Evolutionary conservation across 2,888 invertebrate species (phyloP), one percentile per base, ranked within the genome.

Genomic region (Diadegma fenestrale): DNA sequence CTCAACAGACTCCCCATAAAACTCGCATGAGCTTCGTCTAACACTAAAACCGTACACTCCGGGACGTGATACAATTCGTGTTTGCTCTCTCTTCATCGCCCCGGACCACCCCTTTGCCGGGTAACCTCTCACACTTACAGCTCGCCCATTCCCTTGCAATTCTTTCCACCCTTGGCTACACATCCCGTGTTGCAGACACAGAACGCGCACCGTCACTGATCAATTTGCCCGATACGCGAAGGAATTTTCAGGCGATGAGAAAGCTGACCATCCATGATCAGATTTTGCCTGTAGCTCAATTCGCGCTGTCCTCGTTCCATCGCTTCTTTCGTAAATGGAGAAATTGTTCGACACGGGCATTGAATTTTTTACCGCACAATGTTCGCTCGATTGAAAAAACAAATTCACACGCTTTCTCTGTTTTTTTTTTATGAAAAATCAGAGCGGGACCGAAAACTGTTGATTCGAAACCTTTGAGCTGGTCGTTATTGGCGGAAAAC

Each of bases 21-120:
- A 51, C 17, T 41, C 37, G n/a, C 63, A 58, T 63, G 45, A 19
- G 37, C 8, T 54, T 30, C 48, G 30, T 63, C n/a, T 17, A 75
- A 33, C 69, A 63, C 51, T 63, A 63, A 51, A 80, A 75, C 30
- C 71, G 41, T 48, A 30, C 68, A 54, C 61, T 30, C 37, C 75
- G 63, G 77, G 84, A 87, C 84, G 85, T 86, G 87, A 87, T 88
- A 85, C 86, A 84, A 87, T 88, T 88, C 86, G 80, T 89, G 88
- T 90, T 90, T 89, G 88, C 88, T 87, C 82, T 84, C 75, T 58
- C 76, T 19, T 71, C 8, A 22, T n/a, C 54, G 22, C 54, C n/a
- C 64, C 19, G 22, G 1, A 69, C 68, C 69, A 45, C 63, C 64
- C 4, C 8, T 75, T 72, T 37, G 64, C 73, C 22, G 64, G 48